These are phyloP conservation scores for Tetraodon nigroviridis DNA, from an alignment of 2,113 vertebrate genomes.

Conservation along the genomic window DNA sequence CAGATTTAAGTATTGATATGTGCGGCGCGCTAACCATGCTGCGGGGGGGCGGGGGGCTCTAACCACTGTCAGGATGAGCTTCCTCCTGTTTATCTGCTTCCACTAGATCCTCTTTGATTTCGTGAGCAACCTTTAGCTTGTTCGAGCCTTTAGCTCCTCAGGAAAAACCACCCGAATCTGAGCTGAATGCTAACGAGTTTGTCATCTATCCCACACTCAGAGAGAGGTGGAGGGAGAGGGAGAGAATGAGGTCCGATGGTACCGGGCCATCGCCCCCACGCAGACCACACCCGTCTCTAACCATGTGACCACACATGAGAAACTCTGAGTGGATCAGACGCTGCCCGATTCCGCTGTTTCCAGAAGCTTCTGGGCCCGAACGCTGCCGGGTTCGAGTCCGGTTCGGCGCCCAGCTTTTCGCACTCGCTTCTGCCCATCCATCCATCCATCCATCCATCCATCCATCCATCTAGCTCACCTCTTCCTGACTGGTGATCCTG, in stretches of 20 bases:
- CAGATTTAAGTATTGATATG: slow-evolving; percentile 35
- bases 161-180: slow-evolving; percentile 30
- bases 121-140: not conserved
- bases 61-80: slow-evolving; percentile 1
- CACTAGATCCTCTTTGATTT: not conserved
- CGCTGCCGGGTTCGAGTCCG: too few species aligned
- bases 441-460: slow-evolving; percentile 26
- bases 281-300: too few species aligned
- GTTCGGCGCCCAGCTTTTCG: slow-evolving; percentile 1
- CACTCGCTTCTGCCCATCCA: slow-evolving; percentile 62
- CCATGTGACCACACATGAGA: too few species aligned
- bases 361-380: slow-evolving; percentile 6
- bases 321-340: too few species aligned
- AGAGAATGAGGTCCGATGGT: not conserved
- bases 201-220: slow-evolving; percentile 28
- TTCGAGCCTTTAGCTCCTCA: slow-evolving; percentile 26
- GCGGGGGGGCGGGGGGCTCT: slow-evolving; percentile 7
- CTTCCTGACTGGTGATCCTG: too few species aligned
- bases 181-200: slow-evolving; percentile 46
- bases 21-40: slow-evolving; percentile 8
- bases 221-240: not conserved
- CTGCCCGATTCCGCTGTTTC: too few species aligned
- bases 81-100: too few species aligned
- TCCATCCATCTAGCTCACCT: too few species aligned
- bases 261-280: too few species aligned